These are phyloP conservation scores for Rhynchonycteris naso DNA, from an alignment of 2,797 vertebrate genomes.

Conservation along the genomic window DNA sequence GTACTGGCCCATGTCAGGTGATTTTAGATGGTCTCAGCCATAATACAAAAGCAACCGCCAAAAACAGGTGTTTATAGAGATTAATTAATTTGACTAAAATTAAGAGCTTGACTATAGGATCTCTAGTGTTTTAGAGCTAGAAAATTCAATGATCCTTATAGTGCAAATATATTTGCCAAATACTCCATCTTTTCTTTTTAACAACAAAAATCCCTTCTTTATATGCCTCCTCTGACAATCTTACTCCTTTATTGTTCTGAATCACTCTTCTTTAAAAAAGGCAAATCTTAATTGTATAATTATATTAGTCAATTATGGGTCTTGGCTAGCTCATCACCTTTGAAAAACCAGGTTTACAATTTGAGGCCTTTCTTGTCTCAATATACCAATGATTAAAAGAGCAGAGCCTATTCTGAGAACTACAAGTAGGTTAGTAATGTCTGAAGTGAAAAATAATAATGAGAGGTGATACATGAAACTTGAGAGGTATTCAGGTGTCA, in stretches of 20 bases:
- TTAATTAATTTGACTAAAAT: conserved; percentile 30
- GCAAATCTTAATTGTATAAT: neutral
- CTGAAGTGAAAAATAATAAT: neutral
- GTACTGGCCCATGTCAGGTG: neutral
- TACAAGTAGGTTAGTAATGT: neutral
- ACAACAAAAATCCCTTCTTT: neutral
- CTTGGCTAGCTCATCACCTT: neutral
- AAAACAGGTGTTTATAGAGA: conserved; percentile 23
- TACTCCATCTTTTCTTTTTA: neutral
- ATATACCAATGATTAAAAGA: neutral
- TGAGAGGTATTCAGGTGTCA: neutral
- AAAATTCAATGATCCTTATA: conserved; percentile 11
- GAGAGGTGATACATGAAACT: neutral
- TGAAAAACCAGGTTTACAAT: conserved; percentile 16
- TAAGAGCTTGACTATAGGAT: neutral
- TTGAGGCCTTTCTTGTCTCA: conserved; percentile 9
- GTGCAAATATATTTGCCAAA: neutral
- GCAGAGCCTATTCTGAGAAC: neutral
- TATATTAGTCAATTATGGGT: neutral
- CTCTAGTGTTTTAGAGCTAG: neutral
- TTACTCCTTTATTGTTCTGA: conserved; percentile 1
- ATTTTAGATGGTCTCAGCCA: conserved; percentile 37
- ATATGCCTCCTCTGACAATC: neutral
- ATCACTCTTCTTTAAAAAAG: neutral
- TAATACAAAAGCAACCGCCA: conserved; percentile 44